These are phyloP conservation scores for Nudaria mundana DNA, from an alignment of 2,888 invertebrate genomes.

Conservation along the genomic window DNA sequence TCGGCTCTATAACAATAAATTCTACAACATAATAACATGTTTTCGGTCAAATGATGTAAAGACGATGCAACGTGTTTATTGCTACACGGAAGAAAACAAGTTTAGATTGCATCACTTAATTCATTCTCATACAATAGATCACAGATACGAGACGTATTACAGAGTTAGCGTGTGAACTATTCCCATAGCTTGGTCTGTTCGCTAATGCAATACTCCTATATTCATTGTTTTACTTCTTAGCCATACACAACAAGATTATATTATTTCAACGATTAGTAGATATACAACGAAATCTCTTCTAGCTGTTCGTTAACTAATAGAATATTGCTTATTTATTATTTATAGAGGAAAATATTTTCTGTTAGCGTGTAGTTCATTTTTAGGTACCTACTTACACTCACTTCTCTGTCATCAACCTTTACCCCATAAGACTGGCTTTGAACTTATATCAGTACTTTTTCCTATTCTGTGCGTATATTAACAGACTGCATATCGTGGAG, in stretches of 20 bases:
- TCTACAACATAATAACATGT: neutral
- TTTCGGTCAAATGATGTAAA: neutral
- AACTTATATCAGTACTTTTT: no score
- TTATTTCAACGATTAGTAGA: conserved; percentile 1
- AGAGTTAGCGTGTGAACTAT: conserved; percentile 32
- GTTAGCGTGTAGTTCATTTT: no score
- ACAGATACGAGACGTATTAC: conserved; percentile 28
- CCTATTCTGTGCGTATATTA: no score
- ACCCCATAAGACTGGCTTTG: no score
- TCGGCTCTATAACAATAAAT: neutral
- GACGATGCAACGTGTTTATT: neutral
- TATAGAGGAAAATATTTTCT: no score
- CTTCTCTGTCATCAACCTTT: no score
- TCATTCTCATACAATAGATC: conserved; percentile 33
- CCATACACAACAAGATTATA: conserved; percentile 12
- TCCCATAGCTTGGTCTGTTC: conserved; percentile 27
- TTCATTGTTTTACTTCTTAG: conserved; percentile 17
- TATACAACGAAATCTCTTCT: neutral
- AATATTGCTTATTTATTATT: no score
- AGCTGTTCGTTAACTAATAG: neutral
- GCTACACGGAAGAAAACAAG: conserved; percentile 26
- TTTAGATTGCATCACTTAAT: conserved; percentile 31
- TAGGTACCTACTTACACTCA: no score
- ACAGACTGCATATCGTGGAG: no score
- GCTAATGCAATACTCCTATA: conserved; percentile 15